phyloP scores from a whole-genome alignment of 2,113 vertebrate species.

The Microtus richardsoni region DNA sequence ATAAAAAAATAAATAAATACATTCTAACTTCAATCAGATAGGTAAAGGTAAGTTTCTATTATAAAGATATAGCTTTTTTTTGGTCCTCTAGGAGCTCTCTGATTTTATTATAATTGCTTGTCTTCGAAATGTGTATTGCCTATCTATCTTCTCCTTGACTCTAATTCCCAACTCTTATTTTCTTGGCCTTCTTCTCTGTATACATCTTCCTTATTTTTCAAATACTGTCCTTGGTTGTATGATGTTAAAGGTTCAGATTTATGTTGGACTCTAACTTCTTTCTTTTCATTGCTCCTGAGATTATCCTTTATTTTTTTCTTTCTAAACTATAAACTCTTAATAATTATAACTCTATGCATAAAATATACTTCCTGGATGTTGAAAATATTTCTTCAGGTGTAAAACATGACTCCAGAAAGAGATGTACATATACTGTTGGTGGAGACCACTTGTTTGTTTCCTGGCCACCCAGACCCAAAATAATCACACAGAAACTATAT shows the following conservation, averaged over 20 bases:
- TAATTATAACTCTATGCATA: fast-evolving
- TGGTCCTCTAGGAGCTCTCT: not conserved
- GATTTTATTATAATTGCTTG: constrained; percentile 48
- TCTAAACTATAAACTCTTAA: not conserved
- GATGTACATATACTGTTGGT: not conserved
- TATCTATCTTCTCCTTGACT: not conserved
- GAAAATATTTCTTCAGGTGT: not conserved
- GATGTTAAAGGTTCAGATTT: not conserved
- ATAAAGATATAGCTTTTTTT: not conserved
- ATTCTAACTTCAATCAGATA: not conserved
- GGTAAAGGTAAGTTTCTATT: constrained; percentile 10
- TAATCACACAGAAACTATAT: no score
- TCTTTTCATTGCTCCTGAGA: not conserved
- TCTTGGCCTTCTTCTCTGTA: not conserved
- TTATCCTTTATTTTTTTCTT: not conserved
- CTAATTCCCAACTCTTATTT: constrained; percentile 29
- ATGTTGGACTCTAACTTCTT: not conserved
- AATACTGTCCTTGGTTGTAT: not conserved
- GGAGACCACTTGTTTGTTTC: no score
- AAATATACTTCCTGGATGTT: not conserved
- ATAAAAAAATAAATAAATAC: constrained; percentile 24
- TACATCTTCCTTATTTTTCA: not conserved
- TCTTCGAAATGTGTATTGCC: constrained; percentile 5
- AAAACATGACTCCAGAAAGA: not conserved
- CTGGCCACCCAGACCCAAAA: no score